Percentiles rank a stretch among this genome's conserved stretches.
These are phyloP conservation scores for Microdon myrmicae DNA, from an alignment of 2,888 invertebrate species.

Conservation along the genomic window DNA sequence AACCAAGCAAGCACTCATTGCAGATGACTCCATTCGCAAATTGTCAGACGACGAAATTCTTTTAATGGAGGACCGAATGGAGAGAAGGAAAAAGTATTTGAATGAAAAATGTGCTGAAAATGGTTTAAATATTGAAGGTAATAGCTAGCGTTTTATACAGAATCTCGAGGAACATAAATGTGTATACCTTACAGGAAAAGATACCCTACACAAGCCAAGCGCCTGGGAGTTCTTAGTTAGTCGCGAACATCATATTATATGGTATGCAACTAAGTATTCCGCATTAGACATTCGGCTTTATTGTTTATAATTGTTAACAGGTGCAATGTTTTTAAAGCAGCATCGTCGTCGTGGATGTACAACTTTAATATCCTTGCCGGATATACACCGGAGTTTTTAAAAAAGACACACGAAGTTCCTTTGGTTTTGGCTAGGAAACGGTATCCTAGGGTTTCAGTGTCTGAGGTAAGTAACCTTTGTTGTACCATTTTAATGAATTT, in stretches of 20 bases:
- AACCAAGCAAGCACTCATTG: constrained; percentile 64
- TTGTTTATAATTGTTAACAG: constrained; percentile 61
- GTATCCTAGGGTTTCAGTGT: constrained; percentile 80
- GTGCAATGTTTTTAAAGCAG: constrained; percentile 85
- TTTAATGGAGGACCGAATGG: constrained; percentile 66
- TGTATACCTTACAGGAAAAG: constrained; percentile 59
- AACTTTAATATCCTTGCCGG: constrained; percentile 89
- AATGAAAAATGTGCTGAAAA: constrained; percentile 64
- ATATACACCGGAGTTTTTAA: constrained; percentile 80
- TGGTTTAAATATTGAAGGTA: constrained; percentile 64
- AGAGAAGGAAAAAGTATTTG: constrained; percentile 63
- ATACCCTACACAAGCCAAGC: constrained; percentile 73
- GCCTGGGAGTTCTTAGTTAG: constrained; percentile 89
- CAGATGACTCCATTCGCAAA: constrained; percentile 64
- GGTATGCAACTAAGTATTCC: constrained; percentile 68
- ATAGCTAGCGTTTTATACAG: not conserved
- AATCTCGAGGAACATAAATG: not conserved
- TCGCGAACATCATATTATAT: constrained; percentile 81
- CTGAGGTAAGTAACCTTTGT: constrained; percentile 67
- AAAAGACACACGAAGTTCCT: constrained; percentile 81
- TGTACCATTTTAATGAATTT: constrained; percentile 26
- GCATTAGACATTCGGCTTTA: not conserved
- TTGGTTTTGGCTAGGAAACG: constrained; percentile 81
- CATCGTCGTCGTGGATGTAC: constrained; percentile 93
- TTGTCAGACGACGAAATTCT: constrained; percentile 65